Percentiles rank a stretch among this genome's conserved stretches.
These are phyloP conservation scores for Pedicia rivosa DNA, from an alignment of 2,888 invertebrate species.

Conservation along the genomic window DNA sequence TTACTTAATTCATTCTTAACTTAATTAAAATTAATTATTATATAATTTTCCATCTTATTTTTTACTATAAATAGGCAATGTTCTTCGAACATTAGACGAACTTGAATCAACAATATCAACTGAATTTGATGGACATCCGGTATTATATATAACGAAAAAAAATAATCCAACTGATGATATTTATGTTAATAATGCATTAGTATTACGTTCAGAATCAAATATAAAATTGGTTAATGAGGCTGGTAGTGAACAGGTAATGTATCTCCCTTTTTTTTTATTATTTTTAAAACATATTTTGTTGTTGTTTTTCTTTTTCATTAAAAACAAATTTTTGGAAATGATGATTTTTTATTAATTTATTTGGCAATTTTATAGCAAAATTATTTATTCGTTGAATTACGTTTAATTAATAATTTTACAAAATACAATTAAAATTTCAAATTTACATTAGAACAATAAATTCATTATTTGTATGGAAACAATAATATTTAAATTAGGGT, in stretches of 20 bases:
- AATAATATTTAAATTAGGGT: too few species aligned
- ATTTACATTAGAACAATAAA: too few species aligned
- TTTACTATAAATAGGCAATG: slow-evolving; percentile 44
- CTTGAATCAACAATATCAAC: slow-evolving; percentile 42
- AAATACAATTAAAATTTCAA: too few species aligned
- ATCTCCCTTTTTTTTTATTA: slow-evolving; percentile 8
- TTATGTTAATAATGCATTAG: slow-evolving; percentile 74
- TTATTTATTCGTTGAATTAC: too few species aligned
- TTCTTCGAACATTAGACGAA: slow-evolving; percentile 53
- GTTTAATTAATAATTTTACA: too few species aligned
- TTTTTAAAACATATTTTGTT: not conserved
- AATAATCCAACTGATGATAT: slow-evolving; percentile 46
- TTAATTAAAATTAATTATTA: too few species aligned
- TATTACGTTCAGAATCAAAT: slow-evolving; percentile 50
- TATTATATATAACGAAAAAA: slow-evolving; percentile 64
- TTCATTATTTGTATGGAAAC: too few species aligned
- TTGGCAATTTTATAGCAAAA: too few species aligned
- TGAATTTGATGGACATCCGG: slow-evolving; percentile 70
- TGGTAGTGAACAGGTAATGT: slow-evolving; percentile 45
- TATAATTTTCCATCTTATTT: not conserved
- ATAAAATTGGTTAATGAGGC: slow-evolving; percentile 41
- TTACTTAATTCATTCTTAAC: too few species aligned
- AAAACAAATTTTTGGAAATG: too few species aligned
- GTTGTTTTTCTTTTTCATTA: too few species aligned
- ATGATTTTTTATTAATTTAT: too few species aligned